These are phyloP conservation scores for Lasioglossum baleicum DNA, from an alignment of 1,140 invertebrate genomes.

Conservation along the genomic window DNA sequence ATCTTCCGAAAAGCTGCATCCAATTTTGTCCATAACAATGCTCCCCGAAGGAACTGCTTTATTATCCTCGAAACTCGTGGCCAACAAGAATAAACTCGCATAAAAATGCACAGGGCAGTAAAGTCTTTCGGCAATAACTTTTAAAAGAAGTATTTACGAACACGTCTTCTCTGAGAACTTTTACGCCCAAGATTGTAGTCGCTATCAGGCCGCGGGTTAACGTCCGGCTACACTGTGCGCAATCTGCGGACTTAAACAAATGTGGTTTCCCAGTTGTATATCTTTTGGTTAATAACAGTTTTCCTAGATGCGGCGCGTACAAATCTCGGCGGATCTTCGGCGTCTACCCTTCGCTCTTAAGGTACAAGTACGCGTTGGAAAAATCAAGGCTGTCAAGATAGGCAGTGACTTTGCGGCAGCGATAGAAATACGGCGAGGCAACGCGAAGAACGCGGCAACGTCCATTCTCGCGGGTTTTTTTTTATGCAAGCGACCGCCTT, in stretches of 20 bases:
- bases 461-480: constrained; percentile 32
- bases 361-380: neutral
- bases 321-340: neutral
- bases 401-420: neutral
- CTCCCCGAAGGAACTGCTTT: no score
- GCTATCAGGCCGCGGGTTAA: neutral
- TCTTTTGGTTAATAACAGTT: constrained; percentile 8
- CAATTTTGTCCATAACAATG: no score
- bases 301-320: neutral
- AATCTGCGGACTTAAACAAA: neutral
- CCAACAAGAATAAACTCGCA: neutral
- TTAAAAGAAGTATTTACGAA: neutral
- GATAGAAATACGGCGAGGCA: neutral
- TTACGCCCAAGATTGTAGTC: neutral
- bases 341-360: neutral
- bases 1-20: no score
- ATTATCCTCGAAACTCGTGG: no score
- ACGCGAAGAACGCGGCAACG: neutral
- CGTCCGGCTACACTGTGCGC: neutral
- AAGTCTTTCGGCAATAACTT: neutral
- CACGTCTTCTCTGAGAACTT: neutral
- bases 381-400: constrained; percentile 28
- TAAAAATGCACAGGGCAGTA: neutral
- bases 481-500: constrained; percentile 49
- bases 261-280: neutral